These are phyloP conservation scores for Heliconius aoede DNA, from an alignment of 2,888 invertebrate genomes.

Conservation along the genomic window DNA sequence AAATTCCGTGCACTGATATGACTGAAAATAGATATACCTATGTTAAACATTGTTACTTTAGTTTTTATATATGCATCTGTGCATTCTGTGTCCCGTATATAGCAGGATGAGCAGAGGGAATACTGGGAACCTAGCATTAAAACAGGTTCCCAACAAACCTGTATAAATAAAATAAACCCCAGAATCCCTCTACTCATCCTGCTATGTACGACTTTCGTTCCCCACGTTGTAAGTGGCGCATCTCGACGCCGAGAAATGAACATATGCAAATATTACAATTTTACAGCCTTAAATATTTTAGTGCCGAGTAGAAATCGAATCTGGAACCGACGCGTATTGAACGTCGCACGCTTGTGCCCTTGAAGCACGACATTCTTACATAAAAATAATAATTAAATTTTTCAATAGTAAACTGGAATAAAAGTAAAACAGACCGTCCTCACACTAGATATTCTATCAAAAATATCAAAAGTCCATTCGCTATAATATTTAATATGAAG, in stretches of 20 bases:
- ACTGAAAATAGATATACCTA: neutral
- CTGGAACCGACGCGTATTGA: neutral
- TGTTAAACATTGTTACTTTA: neutral
- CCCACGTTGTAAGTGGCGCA: too few species aligned
- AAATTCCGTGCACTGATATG: constrained; percentile 16
- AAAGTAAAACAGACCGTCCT: too few species aligned
- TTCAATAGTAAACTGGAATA: too few species aligned
- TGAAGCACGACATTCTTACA: neutral
- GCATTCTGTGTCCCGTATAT: neutral
- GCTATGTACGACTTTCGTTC: too few species aligned
- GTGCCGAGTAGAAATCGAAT: neutral
- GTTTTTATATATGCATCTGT: neutral
- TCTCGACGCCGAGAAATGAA: neutral
- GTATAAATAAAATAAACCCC: too few species aligned
- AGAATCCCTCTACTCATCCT: too few species aligned
- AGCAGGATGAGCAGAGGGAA: neutral
- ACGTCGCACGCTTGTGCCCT: too few species aligned
- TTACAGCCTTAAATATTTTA: too few species aligned
- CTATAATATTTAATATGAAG: constrained; percentile 44
- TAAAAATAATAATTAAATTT: too few species aligned
- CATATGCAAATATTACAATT: too few species aligned
- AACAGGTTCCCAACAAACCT: too few species aligned
- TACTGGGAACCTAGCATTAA: neutral
- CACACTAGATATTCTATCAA: neutral
- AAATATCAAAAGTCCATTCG: neutral